Percentiles rank a stretch among this genome's conserved stretches.
These are phyloP conservation scores for Goniozus legneri DNA, from an alignment of 1,140 invertebrate species.

Conservation along the genomic window DNA sequence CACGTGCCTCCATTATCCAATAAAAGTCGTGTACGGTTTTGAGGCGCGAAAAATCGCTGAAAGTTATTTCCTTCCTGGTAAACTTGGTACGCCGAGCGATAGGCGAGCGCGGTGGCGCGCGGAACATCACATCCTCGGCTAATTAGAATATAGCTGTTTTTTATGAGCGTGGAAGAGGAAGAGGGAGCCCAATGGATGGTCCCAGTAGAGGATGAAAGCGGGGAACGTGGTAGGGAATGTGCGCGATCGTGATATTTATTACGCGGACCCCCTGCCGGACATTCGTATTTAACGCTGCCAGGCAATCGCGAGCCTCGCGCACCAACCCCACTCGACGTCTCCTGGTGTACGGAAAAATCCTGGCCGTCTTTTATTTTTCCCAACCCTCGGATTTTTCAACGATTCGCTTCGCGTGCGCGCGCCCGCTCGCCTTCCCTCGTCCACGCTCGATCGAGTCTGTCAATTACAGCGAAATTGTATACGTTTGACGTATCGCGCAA, in stretches of 20 bases:
- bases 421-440: too few relatives aligned
- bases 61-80: neutral
- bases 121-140: slow-evolving; percentile 38
- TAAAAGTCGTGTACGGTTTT: too few relatives aligned
- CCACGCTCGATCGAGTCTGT: too few relatives aligned
- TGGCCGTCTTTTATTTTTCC: too few relatives aligned
- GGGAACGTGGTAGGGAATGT: slow-evolving; percentile 19
- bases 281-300: slow-evolving; percentile 49
- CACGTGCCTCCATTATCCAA: neutral
- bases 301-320: too few relatives aligned
- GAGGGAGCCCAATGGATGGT: slow-evolving; percentile 41
- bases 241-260: slow-evolving; percentile 49
- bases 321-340: neutral
- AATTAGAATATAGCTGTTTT: slow-evolving; percentile 57
- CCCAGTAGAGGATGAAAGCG: slow-evolving; percentile 16
- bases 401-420: too few relatives aligned
- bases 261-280: slow-evolving; percentile 50
- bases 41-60: neutral
- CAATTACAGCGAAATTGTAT: too few relatives aligned
- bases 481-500: too few relatives aligned
- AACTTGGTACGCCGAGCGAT: neutral
- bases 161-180: slow-evolving; percentile 57
- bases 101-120: slow-evolving; percentile 7
- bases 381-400: too few relatives aligned
- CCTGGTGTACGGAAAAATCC: too few relatives aligned